Evolutionary conservation across 2,797 vertebrate species (phyloP).

Genomic region (Acanthis flammea): DNA sequence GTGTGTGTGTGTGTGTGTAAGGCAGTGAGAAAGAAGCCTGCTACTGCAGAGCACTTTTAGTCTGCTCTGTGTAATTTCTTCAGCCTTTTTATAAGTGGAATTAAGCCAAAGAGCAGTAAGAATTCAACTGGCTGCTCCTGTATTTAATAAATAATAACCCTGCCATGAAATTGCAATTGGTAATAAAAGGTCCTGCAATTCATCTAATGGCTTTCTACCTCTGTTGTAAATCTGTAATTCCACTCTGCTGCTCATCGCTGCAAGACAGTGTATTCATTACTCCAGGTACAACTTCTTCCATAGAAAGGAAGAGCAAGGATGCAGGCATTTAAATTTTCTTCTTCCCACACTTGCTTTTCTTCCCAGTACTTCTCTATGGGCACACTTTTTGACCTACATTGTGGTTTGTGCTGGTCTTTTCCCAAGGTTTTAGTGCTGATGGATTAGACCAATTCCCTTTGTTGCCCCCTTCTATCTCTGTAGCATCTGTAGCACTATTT

Average conservation of each 20-base stretch:
- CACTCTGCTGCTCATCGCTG: not conserved
- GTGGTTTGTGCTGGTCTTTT: not conserved
- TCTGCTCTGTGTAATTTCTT: not conserved
- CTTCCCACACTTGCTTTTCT: not conserved
- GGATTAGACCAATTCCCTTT: not conserved
- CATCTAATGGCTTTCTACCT: conserved; percentile 9
- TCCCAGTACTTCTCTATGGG: not conserved
- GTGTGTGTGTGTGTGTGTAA: not conserved
- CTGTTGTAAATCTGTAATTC: not conserved
- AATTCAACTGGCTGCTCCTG: conserved; percentile 27
- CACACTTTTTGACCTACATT: not conserved
- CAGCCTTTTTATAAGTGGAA: not conserved
- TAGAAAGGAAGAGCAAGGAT: not conserved
- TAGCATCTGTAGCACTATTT: not conserved
- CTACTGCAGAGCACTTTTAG: not conserved
- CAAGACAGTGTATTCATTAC: conserved; percentile 39
- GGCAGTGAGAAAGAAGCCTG: not conserved
- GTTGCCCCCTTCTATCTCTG: not conserved
- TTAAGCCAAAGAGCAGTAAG: conserved; percentile 2
- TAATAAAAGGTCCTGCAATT: conserved; percentile 43
- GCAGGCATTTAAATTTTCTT: not conserved
- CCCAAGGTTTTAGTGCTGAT: not conserved
- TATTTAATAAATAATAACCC: conserved; percentile 62
- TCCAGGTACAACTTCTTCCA: not conserved
- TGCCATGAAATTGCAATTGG: conserved; percentile 43